Percentiles rank a stretch among this genome's conserved stretches.
phyloP scores from a whole-genome alignment of 2,113 vertebrate genomes.

The Siniperca knerii region DNA sequence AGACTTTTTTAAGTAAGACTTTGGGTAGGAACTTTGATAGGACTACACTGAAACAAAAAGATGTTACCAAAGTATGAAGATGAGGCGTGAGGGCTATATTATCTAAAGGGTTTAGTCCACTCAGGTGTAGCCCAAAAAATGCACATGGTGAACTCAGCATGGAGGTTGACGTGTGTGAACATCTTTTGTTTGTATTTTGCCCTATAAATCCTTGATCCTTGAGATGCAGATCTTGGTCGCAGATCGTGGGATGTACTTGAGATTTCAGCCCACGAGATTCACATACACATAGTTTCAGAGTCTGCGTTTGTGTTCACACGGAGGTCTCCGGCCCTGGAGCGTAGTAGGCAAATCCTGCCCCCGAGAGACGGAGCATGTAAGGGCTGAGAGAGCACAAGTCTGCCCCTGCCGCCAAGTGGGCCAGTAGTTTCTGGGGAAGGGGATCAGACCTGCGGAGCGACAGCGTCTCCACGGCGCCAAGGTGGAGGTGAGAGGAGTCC shows the following conservation, averaged over 20 bases:
- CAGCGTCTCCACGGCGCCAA: slow-evolving; percentile 73
- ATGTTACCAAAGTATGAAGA: slow-evolving; percentile 40
- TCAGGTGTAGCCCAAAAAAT: slow-evolving; percentile 66
- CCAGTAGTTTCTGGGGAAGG: slow-evolving; percentile 82
- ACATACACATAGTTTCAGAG: slow-evolving; percentile 14
- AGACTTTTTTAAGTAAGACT: slow-evolving; percentile 45
- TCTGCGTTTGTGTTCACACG: slow-evolving; percentile 73
- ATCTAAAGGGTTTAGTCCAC: slow-evolving; percentile 58
- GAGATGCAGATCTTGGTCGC: slow-evolving; percentile 31
- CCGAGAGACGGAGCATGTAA: slow-evolving; percentile 79
- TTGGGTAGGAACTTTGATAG: slow-evolving; percentile 38
- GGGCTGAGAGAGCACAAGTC: slow-evolving; percentile 86
- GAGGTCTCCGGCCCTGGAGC: slow-evolving; percentile 89
- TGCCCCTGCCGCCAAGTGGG: slow-evolving; percentile 81
- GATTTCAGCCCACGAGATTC: slow-evolving; percentile 14
- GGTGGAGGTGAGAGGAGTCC: slow-evolving; percentile 77
- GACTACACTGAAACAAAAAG: slow-evolving; percentile 10
- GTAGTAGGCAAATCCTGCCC: slow-evolving; percentile 79
- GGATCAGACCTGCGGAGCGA: slow-evolving; percentile 82
- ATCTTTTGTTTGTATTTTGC: slow-evolving; percentile 34
- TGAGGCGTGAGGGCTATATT: slow-evolving; percentile 33
- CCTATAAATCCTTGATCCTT: slow-evolving; percentile 48
- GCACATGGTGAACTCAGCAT: slow-evolving; percentile 70
- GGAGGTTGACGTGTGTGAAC: slow-evolving; percentile 37
- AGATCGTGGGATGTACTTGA: neutral